Evolutionary conservation across 2,888 invertebrate genomes (phyloP), one percentile per base, ranked within the genome.

Genomic region (Drosophila pseudotalamancana): DNA sequence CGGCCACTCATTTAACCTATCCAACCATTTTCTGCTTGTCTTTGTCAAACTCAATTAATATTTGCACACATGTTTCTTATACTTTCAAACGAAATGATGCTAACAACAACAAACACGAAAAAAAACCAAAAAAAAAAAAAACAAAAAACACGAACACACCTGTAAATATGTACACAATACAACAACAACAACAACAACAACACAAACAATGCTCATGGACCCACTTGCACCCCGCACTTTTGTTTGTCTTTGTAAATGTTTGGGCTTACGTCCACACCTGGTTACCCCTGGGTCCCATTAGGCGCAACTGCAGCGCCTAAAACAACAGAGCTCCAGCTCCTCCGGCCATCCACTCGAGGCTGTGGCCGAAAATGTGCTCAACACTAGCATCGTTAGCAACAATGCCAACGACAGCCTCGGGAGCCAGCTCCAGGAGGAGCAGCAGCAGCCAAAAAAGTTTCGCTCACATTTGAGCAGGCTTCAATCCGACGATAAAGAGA

Each of bases 1-100:
- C 25, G 14, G 37, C 21, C 29, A 25, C 12, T 12, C 55, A 50
- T 23, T 11, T 27, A 18, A 40, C 19, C 45, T 35, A 48, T 48
- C 19, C 54, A 23, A 57, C 11, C 56, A 16, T 54, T 31, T 48
- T 55, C 19, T 56, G 57, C 63, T 77, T 79, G 83, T 66, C 70
- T 85, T 85, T 72, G 76, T 11, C 49, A 62, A 63, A 86, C 73
- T 65, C 73, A 60, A 83, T 86, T 82, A 82, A 87, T 82, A 79
- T 82, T 86, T 86, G 80, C 73, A 86, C 82, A 87, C 78, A 68
- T 86, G 80, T 82, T 87, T 87, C 88, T 76, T 82, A 66, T 82
- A 83, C 83, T 87, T 83, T 79, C 86, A 87, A 83, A 86, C 71
- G 67, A 75, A 82, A 64, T 60, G 72, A 61, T 70, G 76, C 57